Percentiles rank a stretch among this genome's conserved stretches.
phyloP scores from a whole-genome alignment of 1,140 invertebrate species.

The Phortica variegata region DNA sequence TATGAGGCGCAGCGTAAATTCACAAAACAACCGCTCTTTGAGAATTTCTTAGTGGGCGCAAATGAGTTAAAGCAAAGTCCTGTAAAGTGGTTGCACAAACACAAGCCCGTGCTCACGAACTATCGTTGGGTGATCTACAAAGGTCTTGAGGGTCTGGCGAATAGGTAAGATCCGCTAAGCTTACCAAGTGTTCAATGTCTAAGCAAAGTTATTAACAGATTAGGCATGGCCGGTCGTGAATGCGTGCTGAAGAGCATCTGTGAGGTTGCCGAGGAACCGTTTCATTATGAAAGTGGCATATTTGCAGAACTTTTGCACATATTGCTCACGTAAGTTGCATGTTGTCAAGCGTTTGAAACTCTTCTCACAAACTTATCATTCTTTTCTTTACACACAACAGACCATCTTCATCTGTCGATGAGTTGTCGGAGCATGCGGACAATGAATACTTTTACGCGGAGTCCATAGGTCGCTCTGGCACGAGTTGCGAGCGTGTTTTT shows the following conservation, averaged over 20 bases:
- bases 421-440: constrained; percentile 64
- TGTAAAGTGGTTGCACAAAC: constrained; percentile 30
- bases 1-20: constrained; percentile 19
- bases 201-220: constrained; percentile 37
- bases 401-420: constrained; percentile 66
- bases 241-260: constrained; percentile 75
- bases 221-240: constrained; percentile 66
- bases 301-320: constrained; percentile 71
- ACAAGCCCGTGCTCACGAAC: constrained; percentile 35
- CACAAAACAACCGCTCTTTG: constrained; percentile 33
- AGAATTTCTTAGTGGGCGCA: constrained; percentile 39
- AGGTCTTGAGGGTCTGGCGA: constrained; percentile 41
- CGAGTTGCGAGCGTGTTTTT: constrained; percentile 63
- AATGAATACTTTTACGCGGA: constrained; percentile 72
- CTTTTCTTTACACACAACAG: constrained; percentile 37
- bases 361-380: background rate
- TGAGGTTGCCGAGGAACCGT: constrained; percentile 69
- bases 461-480: constrained; percentile 61
- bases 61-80: constrained; percentile 40
- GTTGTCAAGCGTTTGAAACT: constrained; percentile 1
- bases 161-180: too few relatives aligned
- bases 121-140: constrained; percentile 51
- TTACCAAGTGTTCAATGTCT: background rate
- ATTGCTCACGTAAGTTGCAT: constrained; percentile 71
- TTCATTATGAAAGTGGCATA: constrained; percentile 66